A percentile compares a stretch with the other conserved stretches of the same genome.
Evolutionary conservation across 2,113 vertebrate species (phyloP).

Genomic region (Ginglymostoma cirratum): DNA sequence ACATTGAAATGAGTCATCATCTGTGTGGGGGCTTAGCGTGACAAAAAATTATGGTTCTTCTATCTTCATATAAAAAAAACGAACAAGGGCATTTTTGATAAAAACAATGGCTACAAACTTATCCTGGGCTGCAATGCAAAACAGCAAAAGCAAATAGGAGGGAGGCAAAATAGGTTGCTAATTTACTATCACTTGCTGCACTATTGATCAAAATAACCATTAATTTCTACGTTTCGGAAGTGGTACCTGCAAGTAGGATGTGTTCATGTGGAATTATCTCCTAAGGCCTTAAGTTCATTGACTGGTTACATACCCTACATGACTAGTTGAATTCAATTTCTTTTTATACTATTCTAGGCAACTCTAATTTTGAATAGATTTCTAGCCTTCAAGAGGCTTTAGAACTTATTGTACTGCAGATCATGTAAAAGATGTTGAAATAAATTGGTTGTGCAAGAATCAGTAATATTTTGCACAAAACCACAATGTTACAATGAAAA

Average conservation of each 20-base stretch:
- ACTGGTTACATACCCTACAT: not conserved
- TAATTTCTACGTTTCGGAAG: not conserved
- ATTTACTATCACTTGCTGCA: not conserved
- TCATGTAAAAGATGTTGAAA: not conserved
- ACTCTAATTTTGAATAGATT: constrained; percentile 19
- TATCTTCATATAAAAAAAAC: not conserved
- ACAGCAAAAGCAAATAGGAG: not conserved
- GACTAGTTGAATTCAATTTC: not conserved
- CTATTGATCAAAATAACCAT: not conserved
- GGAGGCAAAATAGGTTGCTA: not conserved
- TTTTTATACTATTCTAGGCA: constrained; percentile 11
- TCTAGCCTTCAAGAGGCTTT: not conserved
- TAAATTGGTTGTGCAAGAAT: not conserved
- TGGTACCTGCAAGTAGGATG: not conserved
- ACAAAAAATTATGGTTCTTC: not conserved
- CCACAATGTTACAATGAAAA: not conserved
- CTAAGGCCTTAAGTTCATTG: not conserved
- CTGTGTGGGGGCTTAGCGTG: not conserved
- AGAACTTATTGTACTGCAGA: not conserved
- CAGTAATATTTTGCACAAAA: not conserved
- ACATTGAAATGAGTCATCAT: not conserved
- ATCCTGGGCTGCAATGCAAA: not conserved
- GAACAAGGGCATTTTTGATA: not conserved
- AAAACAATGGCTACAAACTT: not conserved
- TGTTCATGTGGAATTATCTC: not conserved